Percentiles rank a stretch among this genome's conserved stretches.
These are phyloP conservation scores for Anagrus nilaparvatae DNA, from an alignment of 1,140 invertebrate genomes.

Conservation along the genomic window DNA sequence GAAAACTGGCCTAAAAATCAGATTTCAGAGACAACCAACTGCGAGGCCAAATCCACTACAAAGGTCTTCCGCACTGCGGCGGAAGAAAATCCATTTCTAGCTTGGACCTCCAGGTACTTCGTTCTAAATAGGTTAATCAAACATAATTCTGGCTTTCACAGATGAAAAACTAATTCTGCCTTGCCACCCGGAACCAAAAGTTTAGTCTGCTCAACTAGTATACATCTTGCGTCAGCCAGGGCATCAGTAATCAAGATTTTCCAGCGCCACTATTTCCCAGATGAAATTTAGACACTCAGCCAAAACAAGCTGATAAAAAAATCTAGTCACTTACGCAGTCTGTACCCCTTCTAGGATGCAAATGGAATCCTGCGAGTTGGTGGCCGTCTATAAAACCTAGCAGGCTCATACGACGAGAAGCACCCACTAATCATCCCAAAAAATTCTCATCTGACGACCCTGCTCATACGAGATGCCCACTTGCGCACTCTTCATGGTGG, in stretches of 20 bases:
- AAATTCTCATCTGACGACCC: too few relatives aligned
- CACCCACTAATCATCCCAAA: too few relatives aligned
- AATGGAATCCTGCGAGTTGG: slow-evolving; percentile 2
- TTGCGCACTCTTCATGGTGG: too few relatives aligned
- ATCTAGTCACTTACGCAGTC: not conserved
- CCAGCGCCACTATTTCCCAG: not conserved
- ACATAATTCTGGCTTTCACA: not conserved
- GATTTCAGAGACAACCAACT: not conserved
- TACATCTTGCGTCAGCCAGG: not conserved
- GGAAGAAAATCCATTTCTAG: not conserved
- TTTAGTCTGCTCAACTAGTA: not conserved
- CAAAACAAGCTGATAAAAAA: not conserved
- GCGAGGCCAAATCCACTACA: not conserved
- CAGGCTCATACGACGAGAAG: too few relatives aligned
- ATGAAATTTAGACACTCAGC: not conserved
- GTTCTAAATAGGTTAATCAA: not conserved
- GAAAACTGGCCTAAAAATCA: slow-evolving; percentile 1
- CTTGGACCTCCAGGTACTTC: not conserved
- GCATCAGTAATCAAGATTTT: not conserved
- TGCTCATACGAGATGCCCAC: too few relatives aligned
- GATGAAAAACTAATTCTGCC: not conserved
- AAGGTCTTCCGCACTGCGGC: not conserved
- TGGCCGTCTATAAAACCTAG: slow-evolving; percentile 6
- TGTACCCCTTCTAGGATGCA: slow-evolving; percentile 1
- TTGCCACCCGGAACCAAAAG: not conserved